A percentile compares a stretch with the other conserved stretches of the same genome.
These are phyloP conservation scores for Drosophila kokeensis DNA, from an alignment of 2,888 invertebrate genomes.

Conservation along the genomic window DNA sequence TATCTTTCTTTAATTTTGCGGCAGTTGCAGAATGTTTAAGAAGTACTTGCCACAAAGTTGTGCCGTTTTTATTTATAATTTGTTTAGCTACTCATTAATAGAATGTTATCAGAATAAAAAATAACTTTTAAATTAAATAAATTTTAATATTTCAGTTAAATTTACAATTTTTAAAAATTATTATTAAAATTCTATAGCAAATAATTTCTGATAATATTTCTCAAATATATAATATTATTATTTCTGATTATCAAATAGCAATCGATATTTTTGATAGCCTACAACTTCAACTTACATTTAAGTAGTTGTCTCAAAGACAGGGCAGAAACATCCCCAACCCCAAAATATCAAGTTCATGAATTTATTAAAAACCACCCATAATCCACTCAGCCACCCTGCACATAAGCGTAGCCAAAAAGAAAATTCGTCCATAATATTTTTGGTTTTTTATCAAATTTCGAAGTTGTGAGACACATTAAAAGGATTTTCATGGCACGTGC, in stretches of 20 bases:
- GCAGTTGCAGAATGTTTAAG: not conserved
- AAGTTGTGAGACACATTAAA: slow-evolving; percentile 76
- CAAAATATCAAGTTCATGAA: slow-evolving; percentile 3
- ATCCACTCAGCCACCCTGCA: slow-evolving; percentile 21
- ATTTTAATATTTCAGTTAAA: no score
- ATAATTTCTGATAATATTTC: not conserved
- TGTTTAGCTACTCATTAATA: not conserved
- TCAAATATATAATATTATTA: no score
- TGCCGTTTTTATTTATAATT: not conserved
- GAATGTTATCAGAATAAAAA: not conserved
- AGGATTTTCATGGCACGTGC: slow-evolving; percentile 75
- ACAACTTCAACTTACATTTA: not conserved
- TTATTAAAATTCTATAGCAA: not conserved
- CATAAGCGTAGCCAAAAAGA: no score
- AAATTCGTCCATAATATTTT: slow-evolving; percentile 4
- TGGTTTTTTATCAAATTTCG: slow-evolving; percentile 38
- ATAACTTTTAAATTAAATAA: no score
- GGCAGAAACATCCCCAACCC: no score
- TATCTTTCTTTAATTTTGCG: not conserved
- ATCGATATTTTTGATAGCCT: not conserved
- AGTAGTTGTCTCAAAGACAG: not conserved
- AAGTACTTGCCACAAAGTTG: not conserved
- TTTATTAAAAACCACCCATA: slow-evolving; percentile 17
- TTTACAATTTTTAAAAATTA: not conserved
- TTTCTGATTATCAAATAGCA: not conserved